A percentile compares a stretch with the other conserved stretches of the same genome.
phyloP scores from a whole-genome alignment of 2,113 vertebrate species.

The Tapirus terrestris region DNA sequence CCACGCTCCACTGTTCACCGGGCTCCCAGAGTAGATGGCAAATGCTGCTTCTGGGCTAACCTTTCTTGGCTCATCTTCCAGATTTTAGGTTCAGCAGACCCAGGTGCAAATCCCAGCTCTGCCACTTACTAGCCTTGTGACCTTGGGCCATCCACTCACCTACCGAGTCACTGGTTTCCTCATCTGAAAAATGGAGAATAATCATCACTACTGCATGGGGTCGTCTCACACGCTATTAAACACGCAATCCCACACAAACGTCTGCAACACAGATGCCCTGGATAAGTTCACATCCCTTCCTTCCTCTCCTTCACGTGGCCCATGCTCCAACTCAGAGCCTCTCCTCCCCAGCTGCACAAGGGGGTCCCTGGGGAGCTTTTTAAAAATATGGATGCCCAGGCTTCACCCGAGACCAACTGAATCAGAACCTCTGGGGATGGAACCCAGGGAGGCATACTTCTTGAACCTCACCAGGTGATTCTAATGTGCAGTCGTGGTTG shows the following conservation, averaged over 20 bases:
- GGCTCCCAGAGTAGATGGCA: not conserved
- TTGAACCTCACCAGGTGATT: not conserved
- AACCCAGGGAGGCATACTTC: not conserved
- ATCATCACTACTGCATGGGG: accelerated
- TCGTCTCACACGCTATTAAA: not conserved
- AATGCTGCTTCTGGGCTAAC: not conserved
- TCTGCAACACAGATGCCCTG: not conserved
- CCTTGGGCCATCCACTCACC: not conserved
- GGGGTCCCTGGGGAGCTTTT: not conserved
- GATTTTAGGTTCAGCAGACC: not conserved
- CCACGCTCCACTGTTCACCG: not conserved
- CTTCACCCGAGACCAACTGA: not conserved
- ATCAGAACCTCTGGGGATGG: not conserved
- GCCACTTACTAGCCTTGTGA: not conserved
- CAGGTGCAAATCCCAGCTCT: not conserved
- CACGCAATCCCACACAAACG: not conserved
- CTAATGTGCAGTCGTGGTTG: not conserved
- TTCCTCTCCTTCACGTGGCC: not conserved
- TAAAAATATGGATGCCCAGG: not conserved
- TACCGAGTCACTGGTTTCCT: not conserved
- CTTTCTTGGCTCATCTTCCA: not conserved
- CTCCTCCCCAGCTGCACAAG: not conserved
- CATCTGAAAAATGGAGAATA: not conserved
- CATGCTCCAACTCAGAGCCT: not conserved
- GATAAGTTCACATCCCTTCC: not conserved